Conservation (phyloP, 2,113 vertebrate species). For the Guaruba guarouba region DNA sequence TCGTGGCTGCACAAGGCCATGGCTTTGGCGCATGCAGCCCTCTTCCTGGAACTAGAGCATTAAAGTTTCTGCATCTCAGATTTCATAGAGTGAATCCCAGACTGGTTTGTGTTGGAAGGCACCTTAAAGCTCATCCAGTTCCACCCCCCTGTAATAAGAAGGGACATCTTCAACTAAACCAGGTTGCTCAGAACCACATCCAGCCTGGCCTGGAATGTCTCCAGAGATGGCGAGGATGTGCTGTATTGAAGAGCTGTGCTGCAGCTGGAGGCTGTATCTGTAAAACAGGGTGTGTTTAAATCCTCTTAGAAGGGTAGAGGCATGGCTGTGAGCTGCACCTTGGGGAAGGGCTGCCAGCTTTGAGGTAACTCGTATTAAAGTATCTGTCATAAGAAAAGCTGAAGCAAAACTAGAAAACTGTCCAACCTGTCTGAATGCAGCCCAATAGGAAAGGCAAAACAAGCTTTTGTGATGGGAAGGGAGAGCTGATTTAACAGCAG, state of each 20-base stretch:
- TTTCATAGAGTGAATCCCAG: background rate
- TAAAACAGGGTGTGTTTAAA: background rate
- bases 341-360: conserved; percentile 8
- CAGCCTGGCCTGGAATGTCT: background rate
- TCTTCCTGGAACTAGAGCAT: background rate
- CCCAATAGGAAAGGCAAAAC: background rate
- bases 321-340: background rate
- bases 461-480: background rate
- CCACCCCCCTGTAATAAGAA: background rate
- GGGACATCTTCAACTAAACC: background rate
- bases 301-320: background rate
- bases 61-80: background rate
- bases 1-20: background rate
- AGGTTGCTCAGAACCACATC: background rate
- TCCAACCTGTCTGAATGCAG: conserved; percentile 11
- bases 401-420: conserved; percentile 30
- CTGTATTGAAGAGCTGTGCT: background rate
- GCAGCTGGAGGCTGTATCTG: background rate
- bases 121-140: background rate
- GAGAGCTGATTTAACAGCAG: background rate
- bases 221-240: accelerated
- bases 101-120: background rate
- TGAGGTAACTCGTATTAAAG: background rate
- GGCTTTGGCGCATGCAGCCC: background rate
- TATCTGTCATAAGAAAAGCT: conserved; percentile 33